Base-by-base conservation (phyloP, 2,113 vertebrate species). In the Datnioides undecimradiatus region DNA sequence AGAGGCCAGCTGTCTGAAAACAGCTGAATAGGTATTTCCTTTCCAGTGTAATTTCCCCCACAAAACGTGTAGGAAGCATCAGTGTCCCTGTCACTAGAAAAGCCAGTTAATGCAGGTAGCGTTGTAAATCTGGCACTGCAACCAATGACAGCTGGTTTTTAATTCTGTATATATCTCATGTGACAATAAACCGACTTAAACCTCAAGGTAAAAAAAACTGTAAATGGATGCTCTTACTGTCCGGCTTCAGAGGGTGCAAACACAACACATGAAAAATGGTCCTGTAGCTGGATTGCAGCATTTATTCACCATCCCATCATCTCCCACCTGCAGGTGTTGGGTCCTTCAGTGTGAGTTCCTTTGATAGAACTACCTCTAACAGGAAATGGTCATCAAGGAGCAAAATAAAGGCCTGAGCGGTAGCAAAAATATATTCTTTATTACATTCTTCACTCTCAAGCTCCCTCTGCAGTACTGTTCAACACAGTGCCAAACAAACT, bases 131-230 rank as follows among this genome's bases (percentile, higher is more conserved):
- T 45, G 79, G 3, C 19, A 46, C 46, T 3, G 45, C 31, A 19
- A 34, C 66, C 64, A 41, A 12, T 13, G 62, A 27, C 65, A 7
- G 40, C 48, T 45, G 54, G 63, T 29, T 78, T 78, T 84, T 55
- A 40, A 73, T 67, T 60, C 54, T 41, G 19, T 34, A 38, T 90
- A 71, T 59, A 69, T 75, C 31, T 51, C 45, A 43, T 34, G 38
- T 74, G 66, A 49, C 11, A 4, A 76, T 40, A 70, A 66, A 68
- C 6, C 0, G 19, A 33, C 73, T 64, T 5, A 29, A 48, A 5
- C n/a, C 55, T 88, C 79, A 85, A 85, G 78, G 82, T 76, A 66
- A 89, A 82, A 83, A 54, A 82, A 83, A 54, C 36, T 60, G 29
- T n/a, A 59, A 66, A 70, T 72, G 65, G 65, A 83, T 80, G 65